Evolutionary conservation across 2,113 vertebrate genomes (phyloP).

Genomic region (Cheilinus undulatus): DNA sequence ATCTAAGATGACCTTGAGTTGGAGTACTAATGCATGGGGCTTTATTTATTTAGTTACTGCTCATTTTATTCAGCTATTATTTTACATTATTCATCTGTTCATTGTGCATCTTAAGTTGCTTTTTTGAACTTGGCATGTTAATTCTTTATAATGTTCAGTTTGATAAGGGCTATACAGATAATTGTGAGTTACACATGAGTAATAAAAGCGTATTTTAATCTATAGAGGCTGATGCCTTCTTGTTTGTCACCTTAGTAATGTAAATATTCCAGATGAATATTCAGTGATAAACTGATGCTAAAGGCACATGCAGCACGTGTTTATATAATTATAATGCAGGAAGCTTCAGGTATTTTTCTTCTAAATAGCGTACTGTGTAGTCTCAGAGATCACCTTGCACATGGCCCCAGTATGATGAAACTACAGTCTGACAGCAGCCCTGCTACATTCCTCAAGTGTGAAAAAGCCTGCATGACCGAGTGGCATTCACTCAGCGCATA

Average conservation of each 20-base stretch:
- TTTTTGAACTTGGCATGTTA: no score
- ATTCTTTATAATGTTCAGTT: no score
- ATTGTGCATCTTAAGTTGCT: no score
- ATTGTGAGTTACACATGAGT: no score
- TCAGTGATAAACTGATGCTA: neutral
- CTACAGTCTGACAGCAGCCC: neutral
- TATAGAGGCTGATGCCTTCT: no score
- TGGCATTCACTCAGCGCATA: neutral
- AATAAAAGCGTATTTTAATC: no score
- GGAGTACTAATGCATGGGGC: no score
- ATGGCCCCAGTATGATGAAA: neutral
- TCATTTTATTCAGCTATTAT: no score
- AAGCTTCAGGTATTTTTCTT: neutral
- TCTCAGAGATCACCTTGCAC: neutral
- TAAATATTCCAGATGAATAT: neutral
- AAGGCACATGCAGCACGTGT: neutral
- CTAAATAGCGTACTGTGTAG: neutral
- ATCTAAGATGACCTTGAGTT: neutral
- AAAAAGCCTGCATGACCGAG: neutral
- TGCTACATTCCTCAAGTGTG: slow-evolving; percentile 8
- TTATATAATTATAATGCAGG: neutral
- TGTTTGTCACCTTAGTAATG: neutral
- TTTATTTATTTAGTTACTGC: no score
- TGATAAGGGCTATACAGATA: no score
- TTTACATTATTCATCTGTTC: no score